Conservation (phyloP, 1,140 invertebrate species). For the Neodiprion lecontei region DNA sequence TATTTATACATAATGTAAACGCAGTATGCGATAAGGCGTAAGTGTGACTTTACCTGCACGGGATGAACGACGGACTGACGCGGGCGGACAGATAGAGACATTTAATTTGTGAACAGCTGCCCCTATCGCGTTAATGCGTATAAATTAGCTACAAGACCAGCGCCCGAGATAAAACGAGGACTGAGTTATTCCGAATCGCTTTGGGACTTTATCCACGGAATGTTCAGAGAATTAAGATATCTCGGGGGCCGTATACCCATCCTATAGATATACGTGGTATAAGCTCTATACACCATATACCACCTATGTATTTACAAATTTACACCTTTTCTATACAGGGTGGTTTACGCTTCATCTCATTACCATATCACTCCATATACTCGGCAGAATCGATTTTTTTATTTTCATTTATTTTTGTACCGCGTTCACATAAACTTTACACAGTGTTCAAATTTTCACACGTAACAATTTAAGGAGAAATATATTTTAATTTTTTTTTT, state of each 20-base stretch:
- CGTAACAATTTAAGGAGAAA: too few species aligned
- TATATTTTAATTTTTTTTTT: too few species aligned
- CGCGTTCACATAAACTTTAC: too few species aligned
- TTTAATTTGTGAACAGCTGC: constrained; percentile 53
- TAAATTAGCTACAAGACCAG: constrained; percentile 52
- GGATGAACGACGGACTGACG: constrained; percentile 4
- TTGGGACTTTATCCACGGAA: constrained; percentile 32
- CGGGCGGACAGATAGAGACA: constrained; percentile 41
- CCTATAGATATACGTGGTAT: neutral
- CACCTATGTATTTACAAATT: too few species aligned
- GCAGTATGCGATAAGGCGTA: too few species aligned
- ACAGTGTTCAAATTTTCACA: too few species aligned
- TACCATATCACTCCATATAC: too few species aligned
- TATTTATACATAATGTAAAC: too few species aligned
- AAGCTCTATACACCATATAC: neutral
- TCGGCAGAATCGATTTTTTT: too few species aligned
- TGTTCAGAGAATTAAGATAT: constrained; percentile 49
- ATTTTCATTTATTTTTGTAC: too few species aligned
- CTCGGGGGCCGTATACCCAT: constrained; percentile 4
- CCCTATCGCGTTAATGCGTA: constrained; percentile 48
- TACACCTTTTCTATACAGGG: too few species aligned
- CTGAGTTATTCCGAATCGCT: constrained; percentile 24
- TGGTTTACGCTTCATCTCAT: too few species aligned
- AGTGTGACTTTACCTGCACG: neutral
- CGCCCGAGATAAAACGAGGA: constrained; percentile 42